A percentile compares a stretch with the other conserved stretches of the same genome.
phyloP scores from a whole-genome alignment of 1,140 invertebrate species.

The Gonatopus flavifemur region DNA sequence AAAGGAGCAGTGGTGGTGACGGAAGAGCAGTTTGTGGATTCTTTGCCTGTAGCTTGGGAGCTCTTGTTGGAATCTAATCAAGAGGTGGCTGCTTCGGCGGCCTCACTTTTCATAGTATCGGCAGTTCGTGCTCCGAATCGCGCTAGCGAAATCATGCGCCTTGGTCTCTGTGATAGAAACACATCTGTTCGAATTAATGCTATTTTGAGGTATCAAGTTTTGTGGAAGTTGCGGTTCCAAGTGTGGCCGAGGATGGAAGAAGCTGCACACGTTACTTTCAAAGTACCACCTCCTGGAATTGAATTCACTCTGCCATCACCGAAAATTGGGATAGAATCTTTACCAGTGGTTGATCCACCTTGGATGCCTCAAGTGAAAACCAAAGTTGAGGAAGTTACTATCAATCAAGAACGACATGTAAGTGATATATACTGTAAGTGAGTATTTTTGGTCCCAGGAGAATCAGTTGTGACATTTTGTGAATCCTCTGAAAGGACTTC shows the following conservation, averaged over 20 bases:
- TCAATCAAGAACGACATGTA: slow-evolving; percentile 98
- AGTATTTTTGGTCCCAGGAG: no score
- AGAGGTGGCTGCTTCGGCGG: slow-evolving; percentile 77
- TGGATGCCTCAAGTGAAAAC: slow-evolving; percentile 98
- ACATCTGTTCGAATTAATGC: slow-evolving; percentile 76
- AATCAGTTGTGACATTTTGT: no score
- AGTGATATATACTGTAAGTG: slow-evolving; percentile 48
- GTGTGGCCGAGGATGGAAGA: slow-evolving; percentile 99
- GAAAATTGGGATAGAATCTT: slow-evolving; percentile 93
- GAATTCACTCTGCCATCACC: slow-evolving; percentile 99
- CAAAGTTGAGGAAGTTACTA: slow-evolving; percentile 97
- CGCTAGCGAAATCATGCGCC: slow-evolving; percentile 84
- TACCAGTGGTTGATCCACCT: slow-evolving; percentile 95
- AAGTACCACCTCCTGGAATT: slow-evolving; percentile 96
- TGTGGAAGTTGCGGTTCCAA: slow-evolving; percentile 98
- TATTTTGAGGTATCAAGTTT: slow-evolving; percentile 86
- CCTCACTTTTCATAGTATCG: slow-evolving; percentile 88
- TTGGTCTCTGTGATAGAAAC: slow-evolving; percentile 81
- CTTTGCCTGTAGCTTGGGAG: slow-evolving; percentile 92
- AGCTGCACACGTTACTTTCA: slow-evolving; percentile 90
- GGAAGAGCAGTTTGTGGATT: slow-evolving; percentile 85
- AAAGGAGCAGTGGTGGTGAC: slow-evolving; percentile 90
- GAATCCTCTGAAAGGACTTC: no score
- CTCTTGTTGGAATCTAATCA: slow-evolving; percentile 81
- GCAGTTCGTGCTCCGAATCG: slow-evolving; percentile 88